Base-by-base conservation (phyloP, 2,888 invertebrate species). In the Aphelenchoides bicaudatus region DNA sequence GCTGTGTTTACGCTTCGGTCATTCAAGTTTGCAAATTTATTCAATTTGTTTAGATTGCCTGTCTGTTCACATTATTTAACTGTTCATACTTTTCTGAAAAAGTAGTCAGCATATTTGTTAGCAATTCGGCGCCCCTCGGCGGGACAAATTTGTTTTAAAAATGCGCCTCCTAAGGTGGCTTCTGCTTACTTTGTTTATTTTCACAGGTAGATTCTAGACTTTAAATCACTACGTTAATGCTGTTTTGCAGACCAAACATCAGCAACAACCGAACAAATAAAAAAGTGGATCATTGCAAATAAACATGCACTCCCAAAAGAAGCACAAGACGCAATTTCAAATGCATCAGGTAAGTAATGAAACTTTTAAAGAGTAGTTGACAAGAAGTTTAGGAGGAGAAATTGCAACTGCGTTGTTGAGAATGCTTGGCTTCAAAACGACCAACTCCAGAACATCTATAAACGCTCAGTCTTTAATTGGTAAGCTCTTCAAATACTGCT, bases 241-340 rank as follows among this genome's bases (percentile, higher is more conserved):
- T 39, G 39, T 21, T 23, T 47, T 34, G 34, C 13, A 47, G 48
- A 23, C 6, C 48, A 3, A 4, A 49, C 53, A 8, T 5, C 21
- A 19, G 74, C 74, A 3, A 73, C 74, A 13, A 74, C 74, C 16
- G 74, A 74, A 47, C 72, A 74, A 54, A 46, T 74, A 5, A 49
- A 70, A 34, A 72, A 71, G 47, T 74, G 74, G 74, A 73, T 74
- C 39, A 56, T 74, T 28, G 70, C 67, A 28, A 72, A 73, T 48
- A 65, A 53, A 43, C 67, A 72, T 39, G 66, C 61, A 37, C 56
- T 74, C 16, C 69, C 71, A 8, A 53, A 39, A 30, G 38, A 59
- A 47, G 51, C 58, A 1, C 59, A 59, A 30, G 39, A 63, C 23
- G 62, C 63, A 10, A 49, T 61, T 10, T 39, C 58, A 3, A 50